Percentiles rank a stretch among this genome's conserved stretches.
Conservation (phyloP, 2,113 vertebrate species). For the Notarius quadriscutis region DNA sequence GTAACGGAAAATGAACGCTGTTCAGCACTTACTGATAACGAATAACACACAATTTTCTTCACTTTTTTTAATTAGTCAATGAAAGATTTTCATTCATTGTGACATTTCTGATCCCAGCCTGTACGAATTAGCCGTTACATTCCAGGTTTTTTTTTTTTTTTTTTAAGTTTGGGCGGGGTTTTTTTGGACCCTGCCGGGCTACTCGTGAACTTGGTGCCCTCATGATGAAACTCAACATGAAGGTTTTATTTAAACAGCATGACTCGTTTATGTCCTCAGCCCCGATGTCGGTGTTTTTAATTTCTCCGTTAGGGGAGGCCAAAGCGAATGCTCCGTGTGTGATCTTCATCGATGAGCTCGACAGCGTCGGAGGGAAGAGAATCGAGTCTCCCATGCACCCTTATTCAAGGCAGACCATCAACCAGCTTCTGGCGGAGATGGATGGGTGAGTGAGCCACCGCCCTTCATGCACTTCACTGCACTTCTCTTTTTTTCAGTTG, state of each 20-base stretch:
- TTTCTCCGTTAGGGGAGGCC: constrained; percentile 80
- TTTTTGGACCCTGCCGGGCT: too few species aligned
- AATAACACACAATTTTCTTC: too few species aligned
- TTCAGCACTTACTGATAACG: too few species aligned
- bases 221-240: neutral
- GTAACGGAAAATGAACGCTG: too few species aligned
- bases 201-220: too few species aligned
- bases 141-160: too few species aligned
- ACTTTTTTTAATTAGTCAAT: too few species aligned
- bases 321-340: constrained; percentile 95
- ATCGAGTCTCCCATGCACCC: constrained; percentile 99
- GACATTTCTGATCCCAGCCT: too few species aligned
- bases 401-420: constrained; percentile 98
- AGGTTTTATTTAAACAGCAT: neutral
- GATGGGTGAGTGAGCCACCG: constrained; percentile 76
- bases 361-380: constrained; percentile 96
- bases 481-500: neutral
- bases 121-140: too few species aligned
- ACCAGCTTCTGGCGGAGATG: constrained; percentile 98
- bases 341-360: constrained; percentile 97
- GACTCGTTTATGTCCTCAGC: neutral
- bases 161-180: too few species aligned
- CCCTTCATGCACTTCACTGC: neutral
- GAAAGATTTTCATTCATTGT: too few species aligned
- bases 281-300: neutral